phyloP scores from a whole-genome alignment of 2,113 vertebrate species.

The Chaetodon trifascialis region DNA sequence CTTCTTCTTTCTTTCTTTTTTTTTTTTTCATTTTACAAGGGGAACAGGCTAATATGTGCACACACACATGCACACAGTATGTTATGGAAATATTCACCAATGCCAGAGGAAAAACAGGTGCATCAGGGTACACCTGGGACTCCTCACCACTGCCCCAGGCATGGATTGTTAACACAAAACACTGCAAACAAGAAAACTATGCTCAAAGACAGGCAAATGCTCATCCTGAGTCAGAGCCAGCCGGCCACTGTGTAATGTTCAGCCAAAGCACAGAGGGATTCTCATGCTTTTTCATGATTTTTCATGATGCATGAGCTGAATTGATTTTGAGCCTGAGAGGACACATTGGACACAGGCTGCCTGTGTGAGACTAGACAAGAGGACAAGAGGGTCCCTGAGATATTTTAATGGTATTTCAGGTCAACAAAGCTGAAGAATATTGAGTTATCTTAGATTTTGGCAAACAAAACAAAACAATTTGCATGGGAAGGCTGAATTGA shows the following conservation, averaged over 20 bases:
- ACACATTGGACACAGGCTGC: constrained; percentile 23
- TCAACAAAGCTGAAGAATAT: constrained; percentile 21
- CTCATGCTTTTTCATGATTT: constrained; percentile 59
- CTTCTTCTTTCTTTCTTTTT: no score
- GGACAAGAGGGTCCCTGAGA: constrained; percentile 13
- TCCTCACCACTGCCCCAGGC: constrained; percentile 10
- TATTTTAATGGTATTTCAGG: constrained; percentile 17
- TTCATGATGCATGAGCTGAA: constrained; percentile 50
- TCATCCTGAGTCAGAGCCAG: constrained; percentile 35
- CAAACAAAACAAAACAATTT: not conserved
- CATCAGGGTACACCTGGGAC: constrained; percentile 31
- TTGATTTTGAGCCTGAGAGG: constrained; percentile 56
- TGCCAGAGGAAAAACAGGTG: constrained; percentile 39
- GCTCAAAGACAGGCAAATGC: constrained; percentile 23
- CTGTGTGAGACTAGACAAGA: constrained; percentile 26
- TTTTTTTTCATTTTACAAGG: not conserved
- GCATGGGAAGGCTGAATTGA: not conserved
- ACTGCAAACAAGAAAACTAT: constrained; percentile 17
- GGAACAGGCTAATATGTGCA: not conserved
- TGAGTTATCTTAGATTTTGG: not conserved
- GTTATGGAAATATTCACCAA: constrained; percentile 2
- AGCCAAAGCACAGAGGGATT: constrained; percentile 26
- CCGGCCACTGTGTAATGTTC: constrained; percentile 24
- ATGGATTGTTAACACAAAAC: constrained; percentile 24
- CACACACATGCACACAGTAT: not conserved